Base-by-base conservation (phyloP, 2,797 vertebrate species). In the Vultur gryphus region DNA sequence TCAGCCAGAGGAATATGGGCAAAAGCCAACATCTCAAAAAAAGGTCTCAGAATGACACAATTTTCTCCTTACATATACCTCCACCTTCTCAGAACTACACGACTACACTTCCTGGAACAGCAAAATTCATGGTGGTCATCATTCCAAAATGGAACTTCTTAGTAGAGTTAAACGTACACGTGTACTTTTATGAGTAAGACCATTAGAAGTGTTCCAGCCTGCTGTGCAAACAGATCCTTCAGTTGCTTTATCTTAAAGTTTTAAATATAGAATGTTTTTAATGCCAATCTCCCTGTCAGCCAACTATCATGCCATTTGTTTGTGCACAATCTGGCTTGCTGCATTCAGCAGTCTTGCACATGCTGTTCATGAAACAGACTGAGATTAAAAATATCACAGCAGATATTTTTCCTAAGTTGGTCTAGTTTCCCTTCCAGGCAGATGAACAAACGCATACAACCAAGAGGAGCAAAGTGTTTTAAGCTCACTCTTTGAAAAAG, bases 381-480 rank as follows among this genome's bases (percentile, higher is more conserved):
- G n/a, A 59, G 69, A 91, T 86, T 84, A 90, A 90, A 96, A 94
- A 90, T 88, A 96, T 44, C 83, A 46, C 88, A 51, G 82, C 61
- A 85, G 82, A 6, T 75, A 29, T 57, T 83, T 51, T 54, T 73
- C 48, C 4, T 16, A 46, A 89, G 24, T 85, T 85, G 76, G 71
- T 71, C 39, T 93, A 83, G 15, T 55, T 87, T 91, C 59, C 35
- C 83, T 91, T 75, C 64, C 90, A 76, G 82, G 51, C 37, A 91
- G 54, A 12, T 3, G 67, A 86, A 88, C 49, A 37, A 59, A 28
- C 16, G 23, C 8, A 33, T 7, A 20, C 0, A 0, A 87, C 58
- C 59, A 69, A 49, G 41, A 86, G 52, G 12, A 90, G 28, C 21
- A 78, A 43, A 62, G 24, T 1, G 6, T 15, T 88, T 84, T 28